Conservation (phyloP, 2,888 invertebrate genomes). For the Pterostichus niger region DNA sequence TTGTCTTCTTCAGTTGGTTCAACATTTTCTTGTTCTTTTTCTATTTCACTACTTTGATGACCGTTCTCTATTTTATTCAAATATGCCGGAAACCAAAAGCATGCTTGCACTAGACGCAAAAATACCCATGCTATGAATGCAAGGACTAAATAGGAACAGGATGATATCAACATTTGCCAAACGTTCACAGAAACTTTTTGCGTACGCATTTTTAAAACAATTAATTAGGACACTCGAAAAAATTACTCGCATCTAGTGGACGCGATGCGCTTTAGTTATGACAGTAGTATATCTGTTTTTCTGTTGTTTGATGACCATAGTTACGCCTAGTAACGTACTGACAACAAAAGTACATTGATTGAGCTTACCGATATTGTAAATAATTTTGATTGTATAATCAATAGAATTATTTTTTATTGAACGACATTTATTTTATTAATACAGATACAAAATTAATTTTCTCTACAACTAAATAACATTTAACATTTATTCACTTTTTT, state of each 20-base stretch:
- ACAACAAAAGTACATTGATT: slow-evolving; percentile 64
- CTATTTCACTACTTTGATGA: slow-evolving; percentile 62
- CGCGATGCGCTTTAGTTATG: slow-evolving; percentile 19
- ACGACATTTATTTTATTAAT: slow-evolving; percentile 6
- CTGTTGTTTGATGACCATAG: slow-evolving; percentile 52
- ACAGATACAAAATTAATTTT: slow-evolving; percentile 24
- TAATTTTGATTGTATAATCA: slow-evolving; percentile 17
- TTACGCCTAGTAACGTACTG: slow-evolving; percentile 57
- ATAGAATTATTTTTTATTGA: slow-evolving; percentile 30
- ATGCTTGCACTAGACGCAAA: slow-evolving; percentile 82
- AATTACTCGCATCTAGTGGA: slow-evolving; percentile 8
- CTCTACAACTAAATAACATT: background rate
- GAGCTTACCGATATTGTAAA: slow-evolving; percentile 8
- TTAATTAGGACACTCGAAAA: slow-evolving; percentile 13
- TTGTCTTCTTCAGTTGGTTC: slow-evolving; percentile 26
- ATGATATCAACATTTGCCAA: slow-evolving; percentile 83
- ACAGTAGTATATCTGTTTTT: slow-evolving; percentile 36
- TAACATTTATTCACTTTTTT: slow-evolving; percentile 68
- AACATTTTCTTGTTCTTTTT: slow-evolving; percentile 75
- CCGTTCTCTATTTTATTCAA: slow-evolving; percentile 75
- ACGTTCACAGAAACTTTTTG: slow-evolving; percentile 85
- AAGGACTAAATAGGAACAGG: slow-evolving; percentile 81
- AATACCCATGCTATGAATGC: slow-evolving; percentile 84
- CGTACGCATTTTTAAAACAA: slow-evolving; percentile 78
- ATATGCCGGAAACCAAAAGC: slow-evolving; percentile 83